Conservation (phyloP, 2,797 vertebrate species). For the Echiichthys vipera region DNA sequence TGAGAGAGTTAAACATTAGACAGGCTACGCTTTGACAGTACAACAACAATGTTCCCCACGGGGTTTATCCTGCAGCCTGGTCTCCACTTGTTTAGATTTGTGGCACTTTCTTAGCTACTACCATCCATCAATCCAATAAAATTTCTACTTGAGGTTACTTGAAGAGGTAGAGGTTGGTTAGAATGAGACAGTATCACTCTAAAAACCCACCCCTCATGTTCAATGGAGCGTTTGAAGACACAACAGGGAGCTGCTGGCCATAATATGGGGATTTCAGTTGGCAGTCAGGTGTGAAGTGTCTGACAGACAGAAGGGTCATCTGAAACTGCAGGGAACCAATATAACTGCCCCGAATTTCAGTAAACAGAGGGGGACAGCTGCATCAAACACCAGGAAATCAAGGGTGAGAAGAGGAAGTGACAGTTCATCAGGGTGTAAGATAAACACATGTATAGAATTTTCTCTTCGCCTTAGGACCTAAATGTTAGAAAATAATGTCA, state of each 20-base stretch:
- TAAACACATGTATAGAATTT: neutral
- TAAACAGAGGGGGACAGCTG: slow-evolving; percentile 53
- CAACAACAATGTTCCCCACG: neutral
- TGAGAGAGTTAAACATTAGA: slow-evolving; percentile 8
- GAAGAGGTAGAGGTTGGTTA: slow-evolving; percentile 37
- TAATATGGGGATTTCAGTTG: slow-evolving; percentile 63
- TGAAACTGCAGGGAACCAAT: slow-evolving; percentile 56
- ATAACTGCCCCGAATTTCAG: slow-evolving; percentile 33
- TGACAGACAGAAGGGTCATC: slow-evolving; percentile 61
- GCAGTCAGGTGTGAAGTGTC: slow-evolving; percentile 70
- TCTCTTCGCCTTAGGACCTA: neutral
- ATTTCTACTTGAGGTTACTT: slow-evolving; percentile 18
- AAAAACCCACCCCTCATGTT: slow-evolving; percentile 32
- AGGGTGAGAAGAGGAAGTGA: slow-evolving; percentile 13
- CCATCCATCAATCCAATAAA: slow-evolving; percentile 48
- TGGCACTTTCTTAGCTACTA: slow-evolving; percentile 20
- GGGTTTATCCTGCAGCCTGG: slow-evolving; percentile 2
- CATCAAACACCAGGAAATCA: slow-evolving; percentile 28
- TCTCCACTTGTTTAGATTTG: slow-evolving; percentile 1
- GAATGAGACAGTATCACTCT: slow-evolving; percentile 18
- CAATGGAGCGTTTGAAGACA: slow-evolving; percentile 60
- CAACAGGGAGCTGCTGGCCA: slow-evolving; percentile 52
- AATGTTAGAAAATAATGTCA: neutral
- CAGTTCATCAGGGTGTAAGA: slow-evolving; percentile 9
- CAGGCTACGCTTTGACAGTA: slow-evolving; percentile 7